Evolutionary conservation across 2,888 invertebrate genomes (phyloP).

Genomic region (Sinelater perroti): DNA sequence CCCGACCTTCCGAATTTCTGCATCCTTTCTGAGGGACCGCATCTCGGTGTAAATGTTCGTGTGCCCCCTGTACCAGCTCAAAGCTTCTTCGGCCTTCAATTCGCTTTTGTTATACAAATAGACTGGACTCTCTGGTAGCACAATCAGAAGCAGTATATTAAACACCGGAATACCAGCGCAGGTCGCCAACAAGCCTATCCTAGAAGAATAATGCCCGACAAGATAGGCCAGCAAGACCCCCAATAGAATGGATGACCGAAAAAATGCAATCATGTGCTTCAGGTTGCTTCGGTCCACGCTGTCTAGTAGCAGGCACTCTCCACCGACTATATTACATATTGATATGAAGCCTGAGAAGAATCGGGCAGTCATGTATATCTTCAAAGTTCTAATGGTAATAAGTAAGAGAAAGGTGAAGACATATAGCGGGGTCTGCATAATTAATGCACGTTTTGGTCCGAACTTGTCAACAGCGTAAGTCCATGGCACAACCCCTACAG

Average conservation of each 20-base stretch:
- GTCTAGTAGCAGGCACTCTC: slow-evolving; percentile 45
- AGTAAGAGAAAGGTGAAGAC: slow-evolving; percentile 41
- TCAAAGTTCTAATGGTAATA: slow-evolving; percentile 1
- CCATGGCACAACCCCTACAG: slow-evolving; percentile 44
- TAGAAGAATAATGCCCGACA: slow-evolving; percentile 27
- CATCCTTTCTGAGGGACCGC: slow-evolving; percentile 45
- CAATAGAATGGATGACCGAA: slow-evolving; percentile 34
- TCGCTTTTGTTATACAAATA: slow-evolving; percentile 44
- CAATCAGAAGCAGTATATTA: slow-evolving; percentile 38
- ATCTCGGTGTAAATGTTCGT: slow-evolving; percentile 45
- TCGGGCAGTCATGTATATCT: slow-evolving; percentile 31
- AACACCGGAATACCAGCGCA: slow-evolving; percentile 36
- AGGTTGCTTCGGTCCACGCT: slow-evolving; percentile 40
- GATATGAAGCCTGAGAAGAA: slow-evolving; percentile 47
- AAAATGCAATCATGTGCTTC: slow-evolving; percentile 31
- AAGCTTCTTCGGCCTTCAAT: slow-evolving; percentile 39
- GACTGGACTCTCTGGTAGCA: slow-evolving; percentile 50
- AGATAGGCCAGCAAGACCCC: slow-evolving; percentile 39
- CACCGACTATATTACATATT: slow-evolving; percentile 42
- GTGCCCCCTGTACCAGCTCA: slow-evolving; percentile 47
- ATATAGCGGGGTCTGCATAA: slow-evolving; percentile 43
- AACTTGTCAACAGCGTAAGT: slow-evolving; percentile 42
- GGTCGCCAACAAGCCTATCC: slow-evolving; percentile 29
- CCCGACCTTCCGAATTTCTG: slow-evolving; percentile 41
- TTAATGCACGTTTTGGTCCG: slow-evolving; percentile 47